A percentile compares a stretch with the other conserved stretches of the same genome.
phyloP scores from a whole-genome alignment of 2,797 vertebrate species.

The Leucoraja ocellata region DNA sequence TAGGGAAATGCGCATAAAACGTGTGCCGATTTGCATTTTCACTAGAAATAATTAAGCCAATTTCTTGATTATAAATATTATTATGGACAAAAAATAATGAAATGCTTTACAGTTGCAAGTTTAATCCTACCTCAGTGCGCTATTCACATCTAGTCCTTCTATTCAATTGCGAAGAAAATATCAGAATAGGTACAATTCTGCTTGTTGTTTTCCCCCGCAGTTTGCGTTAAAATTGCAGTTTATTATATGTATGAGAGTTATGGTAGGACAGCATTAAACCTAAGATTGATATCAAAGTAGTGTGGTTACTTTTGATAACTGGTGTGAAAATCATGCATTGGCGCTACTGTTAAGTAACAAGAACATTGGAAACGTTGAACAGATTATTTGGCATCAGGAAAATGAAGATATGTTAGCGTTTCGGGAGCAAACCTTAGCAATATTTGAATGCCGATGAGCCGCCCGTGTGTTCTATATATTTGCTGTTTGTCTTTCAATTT shows the following conservation, averaged over 20 bases:
- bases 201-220: neutral
- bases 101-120: neutral
- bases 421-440: neutral
- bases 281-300: neutral
- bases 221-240: neutral
- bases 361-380: neutral
- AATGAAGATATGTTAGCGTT: constrained; percentile 6
- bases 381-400: neutral
- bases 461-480: neutral
- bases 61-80: neutral
- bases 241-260: neutral
- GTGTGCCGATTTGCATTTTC: neutral
- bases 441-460: neutral
- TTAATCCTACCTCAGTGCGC: neutral
- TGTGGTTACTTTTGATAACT: neutral
- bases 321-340: neutral
- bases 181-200: neutral
- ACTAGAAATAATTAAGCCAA: neutral
- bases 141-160: neutral
- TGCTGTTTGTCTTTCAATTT: neutral
- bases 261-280: neutral
- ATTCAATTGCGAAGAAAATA: neutral
- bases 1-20: neutral
- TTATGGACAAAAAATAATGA: neutral
- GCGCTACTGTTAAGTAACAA: neutral